These are phyloP conservation scores for Mugil cephalus DNA, from an alignment of 2,113 vertebrate species.

Conservation along the genomic window DNA sequence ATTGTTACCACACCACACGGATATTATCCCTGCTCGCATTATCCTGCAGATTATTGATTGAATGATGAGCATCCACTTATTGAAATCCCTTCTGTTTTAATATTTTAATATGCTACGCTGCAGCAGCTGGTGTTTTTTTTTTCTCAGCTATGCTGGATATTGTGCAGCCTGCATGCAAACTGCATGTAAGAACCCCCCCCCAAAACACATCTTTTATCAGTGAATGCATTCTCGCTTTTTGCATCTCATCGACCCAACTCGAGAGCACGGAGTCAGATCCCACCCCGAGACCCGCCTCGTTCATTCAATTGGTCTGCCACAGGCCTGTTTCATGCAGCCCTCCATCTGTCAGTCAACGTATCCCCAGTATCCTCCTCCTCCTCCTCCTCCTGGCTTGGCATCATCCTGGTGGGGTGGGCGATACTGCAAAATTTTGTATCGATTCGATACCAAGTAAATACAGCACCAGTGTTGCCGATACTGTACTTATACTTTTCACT, in stretches of 20 bases:
- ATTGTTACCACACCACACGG: constrained; percentile 14
- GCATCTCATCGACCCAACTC: constrained; percentile 35
- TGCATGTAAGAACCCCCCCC: too few species aligned
- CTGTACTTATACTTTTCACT: too few species aligned
- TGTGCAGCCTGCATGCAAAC: not conserved
- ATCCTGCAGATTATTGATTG: constrained; percentile 26
- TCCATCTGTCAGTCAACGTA: constrained; percentile 73
- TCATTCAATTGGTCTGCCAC: constrained; percentile 61
- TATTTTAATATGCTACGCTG: not conserved
- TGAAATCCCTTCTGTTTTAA: not conserved
- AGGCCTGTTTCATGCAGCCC: constrained; percentile 49
- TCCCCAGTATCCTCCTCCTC: constrained; percentile 37
- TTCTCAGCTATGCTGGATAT: not conserved
- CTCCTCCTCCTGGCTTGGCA: constrained; percentile 50
- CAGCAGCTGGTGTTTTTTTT: not conserved
- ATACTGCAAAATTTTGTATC: too few species aligned
- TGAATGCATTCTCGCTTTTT: not conserved
- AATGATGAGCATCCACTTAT: not conserved
- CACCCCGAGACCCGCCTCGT: constrained; percentile 65
- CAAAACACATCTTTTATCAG: not conserved
- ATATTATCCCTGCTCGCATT: not conserved
- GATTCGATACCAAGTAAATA: too few species aligned
- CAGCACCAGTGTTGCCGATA: too few species aligned
- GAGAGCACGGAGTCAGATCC: constrained; percentile 34
- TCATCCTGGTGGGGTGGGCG: too few species aligned